Evolutionary conservation across 2,797 vertebrate species (phyloP), one percentile per base, ranked within the genome.

Genomic region (Tamandua tetradactyla): DNA sequence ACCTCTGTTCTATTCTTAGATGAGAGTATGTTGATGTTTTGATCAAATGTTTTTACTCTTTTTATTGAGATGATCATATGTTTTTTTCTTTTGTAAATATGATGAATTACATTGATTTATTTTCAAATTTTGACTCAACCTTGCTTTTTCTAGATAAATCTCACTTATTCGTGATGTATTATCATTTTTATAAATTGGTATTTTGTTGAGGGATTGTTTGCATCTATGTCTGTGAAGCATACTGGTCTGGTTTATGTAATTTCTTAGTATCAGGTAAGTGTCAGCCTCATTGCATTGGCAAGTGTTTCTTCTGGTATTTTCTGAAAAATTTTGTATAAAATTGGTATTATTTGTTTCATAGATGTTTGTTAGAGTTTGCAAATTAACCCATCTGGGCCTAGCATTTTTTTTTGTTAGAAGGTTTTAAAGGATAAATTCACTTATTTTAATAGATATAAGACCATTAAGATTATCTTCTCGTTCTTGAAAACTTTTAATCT

Each of bases 341-440:
- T 83, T 89, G 47, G 22, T 68, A 5, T 79, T 89, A 22, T 59
- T 92, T 84, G 14, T 95, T 76, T 82, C 40, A 61, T 84, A 81
- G 84, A 62, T 93, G 22, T 90, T 84, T 30, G 20, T 59, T 80
- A 10, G 42, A 76, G 8, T 94, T 94, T 90, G 69, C 37, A 96
- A 23, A 32, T 17, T 83, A 87, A 88, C 22, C 42, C n/a, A 27
- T 87, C 27, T 93, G 20, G 9, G 5, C 35, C 32, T 83, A 62
- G 18, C 37, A 11, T 66, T 88, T 95, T n/a, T 81, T 27, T 81
- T 91, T 93, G n/a, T 61, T 87, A 17, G 62, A 88, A 22, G 9
- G 2, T 88, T 94, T 95, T 76, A 76, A 79, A 78, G 17, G 22
- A n/a, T 93, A 82, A 62, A 47, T 71, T 27, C 22, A 62, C 4